Base-by-base conservation (phyloP, 2,888 invertebrate genomes). In the Athrips mouffetella region DNA sequence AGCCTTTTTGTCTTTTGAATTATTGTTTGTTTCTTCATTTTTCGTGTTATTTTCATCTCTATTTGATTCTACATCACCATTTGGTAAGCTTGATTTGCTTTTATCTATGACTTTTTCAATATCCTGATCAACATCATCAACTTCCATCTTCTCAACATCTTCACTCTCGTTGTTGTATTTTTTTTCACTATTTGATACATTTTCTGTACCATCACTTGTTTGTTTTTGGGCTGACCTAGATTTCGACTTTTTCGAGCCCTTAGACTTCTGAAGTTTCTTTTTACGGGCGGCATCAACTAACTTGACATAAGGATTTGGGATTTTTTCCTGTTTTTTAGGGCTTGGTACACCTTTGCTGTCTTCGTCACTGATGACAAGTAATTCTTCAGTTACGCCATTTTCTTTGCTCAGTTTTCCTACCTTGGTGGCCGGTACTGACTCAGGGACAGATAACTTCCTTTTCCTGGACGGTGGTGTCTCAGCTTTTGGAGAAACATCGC, bases 361-460 rank as follows among this genome's bases (percentile, higher is more conserved):
- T 47, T 87, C 86, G 49, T 89, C 89, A 62, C 81, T 86, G 30
- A 89, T 75, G 16, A 84, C 56, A 35, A 88, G 73, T 8, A 70
- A 50, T 29, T 74, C 76, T 27, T 79, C 73, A 15, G 55, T 25
- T 21, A 66, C 33, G 46, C 71, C 76, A 58, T 83, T 87, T 68
- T 86, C 83, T 59, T 84, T 83, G 30, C 71, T 65, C 13, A 83
- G 65, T 69, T 84, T 89, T 1, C 82, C 80, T 18, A 86, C 60
- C 70, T 89, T 89, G 1, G 75, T 67, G 3, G 62, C 65, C 3
- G 75, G 64, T 53, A 83, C 86, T 2, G 70, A 62, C 10, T 77
- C 73, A 13, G 80, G 63, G 1, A 73, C 70, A 6, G 88, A 86
- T 29, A 89, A 67, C 60, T 89, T 89, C 46, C 89, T 76, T 54